phyloP scores from a whole-genome alignment of 2,113 vertebrate species.

The Paracanthobrama guichenoti region DNA sequence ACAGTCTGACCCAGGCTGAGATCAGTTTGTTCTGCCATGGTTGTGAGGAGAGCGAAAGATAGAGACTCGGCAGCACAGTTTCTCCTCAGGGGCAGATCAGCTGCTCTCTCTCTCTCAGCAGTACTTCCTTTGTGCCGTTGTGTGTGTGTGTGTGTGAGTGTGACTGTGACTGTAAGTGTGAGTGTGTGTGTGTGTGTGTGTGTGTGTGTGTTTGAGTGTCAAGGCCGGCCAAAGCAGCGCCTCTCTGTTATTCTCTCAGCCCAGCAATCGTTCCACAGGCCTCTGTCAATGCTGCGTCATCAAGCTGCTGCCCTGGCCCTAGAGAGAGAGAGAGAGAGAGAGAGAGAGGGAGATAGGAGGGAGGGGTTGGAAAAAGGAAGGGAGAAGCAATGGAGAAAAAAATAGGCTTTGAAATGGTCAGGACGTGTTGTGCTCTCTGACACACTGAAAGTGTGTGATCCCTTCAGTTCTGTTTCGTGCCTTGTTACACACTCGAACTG shows the following conservation, averaged over 20 bases:
- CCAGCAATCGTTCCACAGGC: constrained; percentile 62
- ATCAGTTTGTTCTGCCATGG: constrained; percentile 29
- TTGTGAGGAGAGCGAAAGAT: constrained; percentile 9
- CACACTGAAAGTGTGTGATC: too few relatives aligned
- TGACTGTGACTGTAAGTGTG: not conserved
- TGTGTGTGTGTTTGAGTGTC: constrained; percentile 49
- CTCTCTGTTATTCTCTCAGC: constrained; percentile 56
- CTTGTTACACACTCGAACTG: too few relatives aligned
- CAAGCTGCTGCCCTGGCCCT: constrained; percentile 45
- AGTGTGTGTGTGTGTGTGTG: not conserved
- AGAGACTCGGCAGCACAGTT: constrained; percentile 16
- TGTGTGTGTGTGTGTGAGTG: not conserved
- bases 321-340: constrained; percentile 61
- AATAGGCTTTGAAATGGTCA: not conserved
- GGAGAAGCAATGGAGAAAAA: constrained; percentile 46
- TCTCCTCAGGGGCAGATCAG: constrained; percentile 40
- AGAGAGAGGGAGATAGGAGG: constrained; percentile 56
- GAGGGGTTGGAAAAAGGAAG: constrained; percentile 66
- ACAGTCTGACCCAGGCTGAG: not conserved
- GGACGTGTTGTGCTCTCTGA: too few relatives aligned
- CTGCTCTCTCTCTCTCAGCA: constrained; percentile 28
- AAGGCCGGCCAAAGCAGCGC: constrained; percentile 53
- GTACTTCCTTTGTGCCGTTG: constrained; percentile 27
- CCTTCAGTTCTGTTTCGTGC: too few relatives aligned
- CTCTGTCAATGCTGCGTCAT: constrained; percentile 64